A percentile compares a stretch with the other conserved stretches of the same genome.
These are phyloP conservation scores for Dendrocopos noguchii DNA, from an alignment of 2,113 vertebrate genomes.

Conservation along the genomic window DNA sequence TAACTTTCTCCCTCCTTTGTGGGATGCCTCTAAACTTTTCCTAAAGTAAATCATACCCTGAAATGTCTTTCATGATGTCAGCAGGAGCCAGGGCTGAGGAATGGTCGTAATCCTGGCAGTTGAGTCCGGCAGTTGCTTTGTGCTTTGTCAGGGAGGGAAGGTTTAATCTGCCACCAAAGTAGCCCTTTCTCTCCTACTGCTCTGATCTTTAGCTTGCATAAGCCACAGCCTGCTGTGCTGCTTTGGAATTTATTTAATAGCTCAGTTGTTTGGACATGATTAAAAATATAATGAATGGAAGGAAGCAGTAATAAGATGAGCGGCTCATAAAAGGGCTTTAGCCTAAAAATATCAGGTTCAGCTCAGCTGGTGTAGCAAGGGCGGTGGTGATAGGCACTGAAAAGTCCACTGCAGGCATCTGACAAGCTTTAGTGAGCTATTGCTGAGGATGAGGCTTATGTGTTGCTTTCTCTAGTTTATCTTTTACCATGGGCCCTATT, in stretches of 20 bases:
- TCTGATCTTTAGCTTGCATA: slow-evolving; percentile 11
- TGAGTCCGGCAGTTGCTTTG: not conserved
- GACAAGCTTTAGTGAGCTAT: not conserved
- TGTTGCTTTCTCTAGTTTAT: not conserved
- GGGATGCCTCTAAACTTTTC: not conserved
- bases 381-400: not conserved
- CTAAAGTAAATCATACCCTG: not conserved
- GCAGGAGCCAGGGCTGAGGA: not conserved
- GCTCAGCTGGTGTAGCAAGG: not conserved
- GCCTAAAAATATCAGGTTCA: not conserved
- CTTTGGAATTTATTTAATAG: slow-evolving; percentile 9
- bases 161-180: not conserved
- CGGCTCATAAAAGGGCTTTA: not conserved
- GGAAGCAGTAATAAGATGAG: not conserved
- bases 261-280: slow-evolving; percentile 31
- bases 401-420: not conserved
- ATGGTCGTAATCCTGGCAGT: not conserved
- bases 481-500: not conserved
- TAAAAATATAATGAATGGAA: slow-evolving; percentile 19
- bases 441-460: not conserved
- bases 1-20: not conserved
- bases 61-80: not conserved
- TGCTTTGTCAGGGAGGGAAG: not conserved
- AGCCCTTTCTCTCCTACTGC: not conserved
- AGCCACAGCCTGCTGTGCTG: not conserved